phyloP scores from a whole-genome alignment of 1,140 invertebrate species.

The Drosophila athabasca region DNA sequence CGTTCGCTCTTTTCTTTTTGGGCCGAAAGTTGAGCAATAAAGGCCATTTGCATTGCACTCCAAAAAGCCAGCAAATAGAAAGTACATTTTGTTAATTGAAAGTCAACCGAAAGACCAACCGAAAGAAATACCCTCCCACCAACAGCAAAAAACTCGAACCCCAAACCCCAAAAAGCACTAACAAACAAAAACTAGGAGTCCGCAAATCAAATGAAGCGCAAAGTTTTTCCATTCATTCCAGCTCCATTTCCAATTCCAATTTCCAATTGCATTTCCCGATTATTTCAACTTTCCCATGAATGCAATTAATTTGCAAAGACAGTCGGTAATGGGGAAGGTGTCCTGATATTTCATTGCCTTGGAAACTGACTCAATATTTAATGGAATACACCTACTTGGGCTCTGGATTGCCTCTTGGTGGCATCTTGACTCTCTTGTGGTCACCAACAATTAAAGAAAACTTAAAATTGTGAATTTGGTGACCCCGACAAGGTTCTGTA shows the following conservation, averaged over 20 bases:
- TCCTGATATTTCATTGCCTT: neutral
- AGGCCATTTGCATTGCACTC: slow-evolving; percentile 69
- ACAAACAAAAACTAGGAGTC: slow-evolving; percentile 14
- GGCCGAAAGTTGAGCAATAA: slow-evolving; percentile 70
- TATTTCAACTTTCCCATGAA: slow-evolving; percentile 37
- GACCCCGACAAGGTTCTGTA: too few relatives aligned
- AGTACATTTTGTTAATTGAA: slow-evolving; percentile 79
- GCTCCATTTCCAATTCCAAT: too few relatives aligned
- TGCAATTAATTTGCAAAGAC: slow-evolving; percentile 52
- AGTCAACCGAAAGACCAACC: slow-evolving; percentile 37
- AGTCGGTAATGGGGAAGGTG: slow-evolving; percentile 10
- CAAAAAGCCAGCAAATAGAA: slow-evolving; percentile 64
- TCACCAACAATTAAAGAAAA: too few relatives aligned
- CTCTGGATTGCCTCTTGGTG: too few relatives aligned
- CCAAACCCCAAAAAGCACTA: neutral
- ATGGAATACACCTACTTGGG: too few relatives aligned
- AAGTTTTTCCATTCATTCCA: slow-evolving; percentile 22
- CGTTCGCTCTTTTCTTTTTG: slow-evolving; percentile 36
- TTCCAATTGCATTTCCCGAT: slow-evolving; percentile 31
- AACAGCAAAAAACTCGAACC: slow-evolving; percentile 1
- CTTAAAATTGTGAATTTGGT: too few relatives aligned
- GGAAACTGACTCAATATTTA: too few relatives aligned
- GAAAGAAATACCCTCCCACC: slow-evolving; percentile 18
- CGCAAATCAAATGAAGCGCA: slow-evolving; percentile 46
- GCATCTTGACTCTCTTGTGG: too few relatives aligned